A percentile compares a stretch with the other conserved stretches of the same genome.
phyloP scores from a whole-genome alignment of 1,140 invertebrate genomes.

The Aricia agestis region DNA sequence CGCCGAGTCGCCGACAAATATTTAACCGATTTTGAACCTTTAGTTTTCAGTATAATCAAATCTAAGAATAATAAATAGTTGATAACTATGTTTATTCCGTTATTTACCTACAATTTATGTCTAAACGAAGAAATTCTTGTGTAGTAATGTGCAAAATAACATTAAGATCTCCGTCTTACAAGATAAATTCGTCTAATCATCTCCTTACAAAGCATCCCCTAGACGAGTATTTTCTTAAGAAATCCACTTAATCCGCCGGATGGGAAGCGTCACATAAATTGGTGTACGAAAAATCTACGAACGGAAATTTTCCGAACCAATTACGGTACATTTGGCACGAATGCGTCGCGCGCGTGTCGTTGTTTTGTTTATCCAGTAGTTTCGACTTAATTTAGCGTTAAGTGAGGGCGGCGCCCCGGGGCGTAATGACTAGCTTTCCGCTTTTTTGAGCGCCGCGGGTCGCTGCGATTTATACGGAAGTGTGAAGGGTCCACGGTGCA shows the following conservation, averaged over 20 bases:
- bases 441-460: slow-evolving; percentile 56
- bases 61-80: too few species aligned
- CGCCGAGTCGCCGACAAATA: too few species aligned
- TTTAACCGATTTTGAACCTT: too few species aligned
- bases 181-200: too few species aligned
- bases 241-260: neutral
- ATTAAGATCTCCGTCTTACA: too few species aligned
- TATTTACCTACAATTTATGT: too few species aligned
- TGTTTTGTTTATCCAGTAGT: slow-evolving; percentile 64
- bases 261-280: slow-evolving; percentile 35
- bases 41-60: too few species aligned
- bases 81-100: too few species aligned
- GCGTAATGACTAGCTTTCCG: slow-evolving; percentile 45
- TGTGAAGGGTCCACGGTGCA: slow-evolving; percentile 49
- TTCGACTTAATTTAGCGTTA: slow-evolving; percentile 65
- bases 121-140: too few species aligned
- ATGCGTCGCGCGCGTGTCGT: slow-evolving; percentile 53
- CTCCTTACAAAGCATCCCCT: neutral
- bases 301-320: slow-evolving; percentile 57
- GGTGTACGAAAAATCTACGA: slow-evolving; percentile 18
- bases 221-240: neutral
- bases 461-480: slow-evolving; percentile 46
- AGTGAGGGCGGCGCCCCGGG: slow-evolving; percentile 53
- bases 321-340: slow-evolving; percentile 64
- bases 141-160: too few species aligned